phyloP scores from a whole-genome alignment of 2,113 vertebrate genomes.

The Petaurus breviceps region DNA sequence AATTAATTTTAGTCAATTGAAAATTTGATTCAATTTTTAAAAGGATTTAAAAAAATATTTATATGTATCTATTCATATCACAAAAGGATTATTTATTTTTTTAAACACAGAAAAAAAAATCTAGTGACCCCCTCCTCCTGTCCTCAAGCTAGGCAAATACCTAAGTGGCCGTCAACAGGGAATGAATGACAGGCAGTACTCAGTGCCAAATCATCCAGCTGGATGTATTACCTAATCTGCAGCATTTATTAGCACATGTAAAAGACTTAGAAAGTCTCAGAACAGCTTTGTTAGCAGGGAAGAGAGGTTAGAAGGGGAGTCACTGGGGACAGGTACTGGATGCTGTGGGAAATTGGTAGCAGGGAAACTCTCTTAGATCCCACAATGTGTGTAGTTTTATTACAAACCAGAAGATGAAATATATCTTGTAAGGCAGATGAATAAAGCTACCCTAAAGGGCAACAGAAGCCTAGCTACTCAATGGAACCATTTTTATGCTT shows the following conservation, averaged over 20 bases:
- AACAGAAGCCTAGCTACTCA: constrained; percentile 5
- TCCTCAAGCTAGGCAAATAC: neutral
- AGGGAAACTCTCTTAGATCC: neutral
- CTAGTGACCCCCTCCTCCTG: neutral
- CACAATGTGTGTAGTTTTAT: neutral
- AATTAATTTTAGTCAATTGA: neutral
- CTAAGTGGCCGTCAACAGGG: neutral
- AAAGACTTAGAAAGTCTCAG: neutral
- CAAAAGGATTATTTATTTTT: neutral
- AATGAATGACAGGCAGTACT: neutral
- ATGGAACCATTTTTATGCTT: constrained; percentile 37
- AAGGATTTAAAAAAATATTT: neutral
- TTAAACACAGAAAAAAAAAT: neutral
- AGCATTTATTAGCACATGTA: neutral
- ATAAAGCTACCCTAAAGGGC: constrained; percentile 2
- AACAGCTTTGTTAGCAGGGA: neutral
- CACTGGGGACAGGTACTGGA: neutral
- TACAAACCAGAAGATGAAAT: neutral
- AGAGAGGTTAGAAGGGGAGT: neutral
- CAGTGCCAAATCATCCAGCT: neutral
- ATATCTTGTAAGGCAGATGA: neutral
- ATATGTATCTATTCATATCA: neutral
- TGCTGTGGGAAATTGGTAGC: neutral
- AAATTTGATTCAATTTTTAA: neutral
- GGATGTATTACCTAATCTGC: neutral